Evolutionary conservation across 2,888 invertebrate species (phyloP).

Genomic region (Ophion ellenae): DNA sequence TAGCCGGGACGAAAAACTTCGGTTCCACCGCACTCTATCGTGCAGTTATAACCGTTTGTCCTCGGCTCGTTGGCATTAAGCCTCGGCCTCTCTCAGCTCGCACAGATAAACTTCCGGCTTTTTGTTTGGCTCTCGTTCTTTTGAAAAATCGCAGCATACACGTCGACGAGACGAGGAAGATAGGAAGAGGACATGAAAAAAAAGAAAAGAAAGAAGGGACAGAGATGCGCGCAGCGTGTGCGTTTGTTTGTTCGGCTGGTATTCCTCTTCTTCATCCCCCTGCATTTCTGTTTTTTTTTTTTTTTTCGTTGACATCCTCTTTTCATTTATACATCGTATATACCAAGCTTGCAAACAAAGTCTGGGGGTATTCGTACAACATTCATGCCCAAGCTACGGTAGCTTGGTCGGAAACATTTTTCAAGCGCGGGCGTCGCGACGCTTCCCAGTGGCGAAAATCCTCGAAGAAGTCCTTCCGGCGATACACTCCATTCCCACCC

Average conservation of each 20-base stretch:
- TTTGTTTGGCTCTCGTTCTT: constrained; percentile 61
- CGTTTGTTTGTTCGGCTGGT: constrained; percentile 54
- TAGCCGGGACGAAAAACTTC: constrained; percentile 28
- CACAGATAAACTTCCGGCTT: constrained; percentile 55
- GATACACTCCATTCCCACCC: constrained; percentile 42
- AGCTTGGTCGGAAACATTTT: constrained; percentile 64
- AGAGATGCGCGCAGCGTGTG: constrained; percentile 39
- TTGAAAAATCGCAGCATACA: constrained; percentile 61
- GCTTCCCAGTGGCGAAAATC: constrained; percentile 48
- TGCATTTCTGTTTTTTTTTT: neutral
- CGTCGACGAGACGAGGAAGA: constrained; percentile 37
- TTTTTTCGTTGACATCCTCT: constrained; percentile 53
- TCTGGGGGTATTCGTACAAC: constrained; percentile 29
- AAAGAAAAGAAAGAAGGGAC: constrained; percentile 5
- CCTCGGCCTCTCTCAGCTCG: constrained; percentile 44
- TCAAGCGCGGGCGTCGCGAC: constrained; percentile 55
- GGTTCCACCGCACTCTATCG: constrained; percentile 19
- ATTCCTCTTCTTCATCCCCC: constrained; percentile 53
- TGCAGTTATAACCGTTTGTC: constrained; percentile 49
- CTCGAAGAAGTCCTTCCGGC: constrained; percentile 63
- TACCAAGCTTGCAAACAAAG: constrained; percentile 45
- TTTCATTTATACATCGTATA: constrained; percentile 58
- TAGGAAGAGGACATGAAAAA: constrained; percentile 26
- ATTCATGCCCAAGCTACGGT: constrained; percentile 29
- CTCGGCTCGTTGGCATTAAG: constrained; percentile 38